Conservation (phyloP, 2,888 invertebrate species). For the Dicycla oo region DNA sequence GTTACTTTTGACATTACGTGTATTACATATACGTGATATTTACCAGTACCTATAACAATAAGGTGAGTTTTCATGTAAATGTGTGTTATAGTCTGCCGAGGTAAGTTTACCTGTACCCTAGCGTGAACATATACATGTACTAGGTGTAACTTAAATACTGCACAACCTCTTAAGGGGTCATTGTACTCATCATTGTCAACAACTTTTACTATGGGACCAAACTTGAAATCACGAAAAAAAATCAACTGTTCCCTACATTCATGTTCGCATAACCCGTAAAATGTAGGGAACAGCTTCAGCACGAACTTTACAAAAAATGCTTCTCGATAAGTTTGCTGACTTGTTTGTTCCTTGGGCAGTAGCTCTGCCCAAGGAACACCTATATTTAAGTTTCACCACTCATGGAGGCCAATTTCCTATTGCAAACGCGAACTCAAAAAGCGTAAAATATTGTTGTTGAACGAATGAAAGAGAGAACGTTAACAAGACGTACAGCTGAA, state of each 20-base stretch:
- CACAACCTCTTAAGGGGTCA: too few relatives aligned
- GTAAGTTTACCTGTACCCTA: not conserved
- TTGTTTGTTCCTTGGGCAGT: too few relatives aligned
- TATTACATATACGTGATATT: constrained; percentile 32
- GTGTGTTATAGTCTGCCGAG: not conserved
- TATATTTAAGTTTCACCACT: not conserved
- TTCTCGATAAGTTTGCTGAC: too few relatives aligned
- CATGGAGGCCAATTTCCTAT: not conserved
- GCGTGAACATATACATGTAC: too few relatives aligned
- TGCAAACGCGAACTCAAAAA: not conserved
- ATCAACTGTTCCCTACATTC: too few relatives aligned
- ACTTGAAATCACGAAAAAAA: too few relatives aligned
- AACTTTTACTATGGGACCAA: too few relatives aligned
- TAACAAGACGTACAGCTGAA: not conserved
- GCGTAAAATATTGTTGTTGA: not conserved
- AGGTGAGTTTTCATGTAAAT: constrained; percentile 23
- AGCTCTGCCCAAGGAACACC: not conserved
- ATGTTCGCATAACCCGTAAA: too few relatives aligned
- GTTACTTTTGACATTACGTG: constrained; percentile 43
- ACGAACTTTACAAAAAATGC: not conserved
- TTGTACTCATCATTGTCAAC: too few relatives aligned
- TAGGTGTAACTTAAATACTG: too few relatives aligned
- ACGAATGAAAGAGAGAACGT: not conserved
- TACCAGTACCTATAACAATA: not conserved
- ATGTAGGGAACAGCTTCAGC: not conserved